These are phyloP conservation scores for Brachylomia viminalis DNA, from an alignment of 2,888 invertebrate species.

Conservation along the genomic window DNA sequence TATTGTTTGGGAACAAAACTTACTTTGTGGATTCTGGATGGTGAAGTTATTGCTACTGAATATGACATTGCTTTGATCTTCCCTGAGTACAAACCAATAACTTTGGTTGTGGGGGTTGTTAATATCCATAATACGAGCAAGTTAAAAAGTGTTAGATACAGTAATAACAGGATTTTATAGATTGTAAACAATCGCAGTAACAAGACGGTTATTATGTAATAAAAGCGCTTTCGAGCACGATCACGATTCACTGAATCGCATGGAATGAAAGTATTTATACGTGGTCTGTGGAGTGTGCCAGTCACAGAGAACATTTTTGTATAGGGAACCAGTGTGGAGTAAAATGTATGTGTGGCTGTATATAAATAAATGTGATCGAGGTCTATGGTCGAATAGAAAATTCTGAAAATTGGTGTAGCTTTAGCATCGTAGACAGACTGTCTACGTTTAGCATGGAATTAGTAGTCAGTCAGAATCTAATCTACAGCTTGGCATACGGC, in stretches of 20 bases:
- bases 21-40: constrained; percentile 83
- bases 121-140: constrained; percentile 74
- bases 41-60: constrained; percentile 85
- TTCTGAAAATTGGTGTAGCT: too few species aligned
- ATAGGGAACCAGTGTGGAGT: too few species aligned
- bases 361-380: too few species aligned
- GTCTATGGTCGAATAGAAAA: too few species aligned
- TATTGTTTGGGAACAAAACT: constrained; percentile 60
- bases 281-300: background rate
- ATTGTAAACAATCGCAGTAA: background rate
- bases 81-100: constrained; percentile 87
- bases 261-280: background rate
- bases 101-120: constrained; percentile 83
- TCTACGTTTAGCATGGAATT: too few species aligned
- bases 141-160: background rate
- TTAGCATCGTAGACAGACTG: too few species aligned
- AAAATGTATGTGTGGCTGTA: too few species aligned
- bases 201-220: background rate
- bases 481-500: too few species aligned
- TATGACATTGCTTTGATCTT: constrained; percentile 87
- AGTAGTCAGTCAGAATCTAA: too few species aligned
- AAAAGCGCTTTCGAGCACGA: constrained; percentile 22
- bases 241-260: background rate
- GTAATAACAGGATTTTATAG: too few species aligned
- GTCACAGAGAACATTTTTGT: too few species aligned